Percentiles rank a stretch among this genome's conserved stretches.
phyloP scores from a whole-genome alignment of 2,888 invertebrate genomes.

The Gandaritis pyraliata region DNA sequence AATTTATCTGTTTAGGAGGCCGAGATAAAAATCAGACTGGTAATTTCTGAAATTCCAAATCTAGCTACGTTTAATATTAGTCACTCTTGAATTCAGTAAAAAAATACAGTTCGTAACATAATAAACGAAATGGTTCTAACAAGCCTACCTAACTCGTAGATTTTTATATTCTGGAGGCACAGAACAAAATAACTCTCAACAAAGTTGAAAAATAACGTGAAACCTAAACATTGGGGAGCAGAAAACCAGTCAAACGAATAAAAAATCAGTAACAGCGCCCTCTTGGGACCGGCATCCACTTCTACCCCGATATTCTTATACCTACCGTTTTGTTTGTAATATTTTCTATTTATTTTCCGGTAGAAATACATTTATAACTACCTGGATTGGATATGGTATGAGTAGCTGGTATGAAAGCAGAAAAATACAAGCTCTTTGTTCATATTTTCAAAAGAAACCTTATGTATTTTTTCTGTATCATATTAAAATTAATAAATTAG shows the following conservation, averaged over 20 bases:
- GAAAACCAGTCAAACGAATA: constrained; percentile 36
- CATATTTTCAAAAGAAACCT: too few relatives aligned
- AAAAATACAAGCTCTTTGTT: too few relatives aligned
- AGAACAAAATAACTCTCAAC: constrained; percentile 31
- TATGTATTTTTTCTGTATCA: too few relatives aligned
- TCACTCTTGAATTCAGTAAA: neutral
- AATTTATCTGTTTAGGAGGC: too few relatives aligned
- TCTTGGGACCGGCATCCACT: constrained; percentile 34
- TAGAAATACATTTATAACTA: constrained; percentile 1
- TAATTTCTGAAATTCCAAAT: too few relatives aligned
- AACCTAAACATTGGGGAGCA: constrained; percentile 36
- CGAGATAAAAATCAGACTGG: too few relatives aligned
- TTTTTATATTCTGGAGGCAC: constrained; percentile 20
- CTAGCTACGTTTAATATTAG: too few relatives aligned
- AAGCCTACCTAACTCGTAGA: neutral
- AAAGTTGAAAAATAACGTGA: constrained; percentile 38
- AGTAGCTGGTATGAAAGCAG: too few relatives aligned
- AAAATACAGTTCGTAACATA: neutral
- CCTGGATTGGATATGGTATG: neutral
- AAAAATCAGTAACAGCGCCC: constrained; percentile 41
- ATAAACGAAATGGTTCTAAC: neutral
- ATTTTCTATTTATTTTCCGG: constrained; percentile 25
- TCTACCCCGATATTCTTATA: constrained; percentile 35
- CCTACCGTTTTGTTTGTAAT: constrained; percentile 38
- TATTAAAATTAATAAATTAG: too few relatives aligned